Percentiles rank a stretch among this genome's conserved stretches.
These are phyloP conservation scores for Anseranas semipalmata DNA, from an alignment of 2,113 vertebrate species.

Conservation along the genomic window DNA sequence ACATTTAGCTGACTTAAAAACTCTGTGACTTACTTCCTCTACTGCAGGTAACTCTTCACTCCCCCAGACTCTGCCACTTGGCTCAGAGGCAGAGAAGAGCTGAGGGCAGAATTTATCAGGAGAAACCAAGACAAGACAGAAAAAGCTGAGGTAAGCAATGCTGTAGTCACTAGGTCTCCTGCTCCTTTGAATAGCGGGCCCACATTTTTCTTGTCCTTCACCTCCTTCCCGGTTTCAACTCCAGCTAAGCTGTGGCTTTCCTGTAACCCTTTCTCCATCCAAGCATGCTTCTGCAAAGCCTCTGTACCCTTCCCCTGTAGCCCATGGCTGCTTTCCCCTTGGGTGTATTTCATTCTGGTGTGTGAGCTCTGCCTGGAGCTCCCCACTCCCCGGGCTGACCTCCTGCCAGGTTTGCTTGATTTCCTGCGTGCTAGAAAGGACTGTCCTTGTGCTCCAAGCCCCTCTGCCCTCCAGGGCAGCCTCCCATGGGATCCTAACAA, in stretches of 20 bases:
- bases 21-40: neutral
- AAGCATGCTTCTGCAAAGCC: neutral
- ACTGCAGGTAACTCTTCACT: neutral
- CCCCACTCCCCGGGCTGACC: neutral
- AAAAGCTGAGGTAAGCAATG: neutral
- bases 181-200: neutral
- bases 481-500: neutral
- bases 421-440: neutral
- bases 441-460: neutral
- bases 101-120: neutral
- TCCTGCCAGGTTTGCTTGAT: neutral
- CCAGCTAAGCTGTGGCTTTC: neutral
- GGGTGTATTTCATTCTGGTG: rapidly evolving
- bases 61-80: neutral
- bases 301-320: neutral
- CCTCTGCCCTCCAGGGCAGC: neutral
- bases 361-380: neutral
- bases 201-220: neutral
- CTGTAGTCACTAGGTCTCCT: neutral
- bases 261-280: neutral
- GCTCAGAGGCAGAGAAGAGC: neutral
- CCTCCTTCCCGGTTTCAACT: neutral
- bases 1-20: neutral
- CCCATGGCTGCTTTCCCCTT: neutral
- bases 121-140: neutral